Evolutionary conservation across 2,797 vertebrate genomes (phyloP).

Genomic region (Typhlichthys eigenmanni): DNA sequence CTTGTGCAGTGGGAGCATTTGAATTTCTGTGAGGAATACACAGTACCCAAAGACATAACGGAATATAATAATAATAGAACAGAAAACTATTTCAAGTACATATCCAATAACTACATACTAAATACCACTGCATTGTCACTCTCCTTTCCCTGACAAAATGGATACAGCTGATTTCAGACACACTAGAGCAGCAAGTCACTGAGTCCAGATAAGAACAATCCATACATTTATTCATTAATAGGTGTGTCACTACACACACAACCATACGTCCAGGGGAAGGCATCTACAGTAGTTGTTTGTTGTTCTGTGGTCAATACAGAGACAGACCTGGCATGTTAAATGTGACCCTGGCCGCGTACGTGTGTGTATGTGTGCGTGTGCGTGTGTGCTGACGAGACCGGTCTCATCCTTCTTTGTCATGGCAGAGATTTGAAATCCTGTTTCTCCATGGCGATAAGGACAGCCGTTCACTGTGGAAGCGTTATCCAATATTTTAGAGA

Average conservation of each 20-base stretch:
- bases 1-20: no score
- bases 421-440: constrained; percentile 19
- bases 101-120: no score
- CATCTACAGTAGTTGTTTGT: constrained; percentile 13
- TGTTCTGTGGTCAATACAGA: constrained; percentile 49
- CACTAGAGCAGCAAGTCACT: not conserved
- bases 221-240: not conserved
- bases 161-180: no score
- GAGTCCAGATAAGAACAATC: not conserved
- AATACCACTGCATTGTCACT: no score
- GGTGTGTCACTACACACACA: constrained; percentile 26
- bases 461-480: constrained; percentile 41
- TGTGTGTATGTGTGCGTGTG: not conserved
- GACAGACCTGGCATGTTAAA: constrained; percentile 70
- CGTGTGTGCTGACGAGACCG: constrained; percentile 40
- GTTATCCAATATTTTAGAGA: not conserved
- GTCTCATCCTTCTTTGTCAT: constrained; percentile 48
- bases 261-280: constrained; percentile 13
- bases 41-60: no score
- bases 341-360: constrained; percentile 54
- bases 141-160: no score
- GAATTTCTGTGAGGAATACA: no score
- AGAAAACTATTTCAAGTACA: no score
- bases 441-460: constrained; percentile 31
- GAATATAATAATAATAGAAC: no score